A percentile compares a stretch with the other conserved stretches of the same genome.
Conservation (phyloP, 2,113 vertebrate genomes). For the Pyxicephalus adspersus region DNA sequence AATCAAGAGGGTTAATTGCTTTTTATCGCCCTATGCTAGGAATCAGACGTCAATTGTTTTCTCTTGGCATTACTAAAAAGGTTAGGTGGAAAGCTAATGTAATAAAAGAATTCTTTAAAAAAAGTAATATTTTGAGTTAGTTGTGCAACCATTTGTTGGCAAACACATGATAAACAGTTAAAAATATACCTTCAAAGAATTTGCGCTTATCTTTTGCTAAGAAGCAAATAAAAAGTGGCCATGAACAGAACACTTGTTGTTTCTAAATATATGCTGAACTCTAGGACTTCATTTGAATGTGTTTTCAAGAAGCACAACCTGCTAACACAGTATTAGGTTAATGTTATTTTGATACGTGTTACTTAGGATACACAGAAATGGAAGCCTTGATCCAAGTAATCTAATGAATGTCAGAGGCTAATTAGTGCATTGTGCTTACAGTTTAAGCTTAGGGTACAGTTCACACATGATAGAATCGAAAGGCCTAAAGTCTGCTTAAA, state of each 20-base stretch:
- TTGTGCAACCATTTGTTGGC: not conserved
- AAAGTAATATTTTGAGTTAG: not conserved
- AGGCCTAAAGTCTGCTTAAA: too few species aligned
- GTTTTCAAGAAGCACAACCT: too few species aligned
- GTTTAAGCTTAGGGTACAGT: too few species aligned
- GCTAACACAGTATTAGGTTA: too few species aligned
- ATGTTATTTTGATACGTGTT: too few species aligned
- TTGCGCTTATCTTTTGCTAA: conserved; percentile 16
- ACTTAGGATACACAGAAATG: too few species aligned
- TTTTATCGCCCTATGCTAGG: too few species aligned
- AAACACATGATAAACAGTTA: conserved; percentile 14
- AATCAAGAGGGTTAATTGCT: too few species aligned
- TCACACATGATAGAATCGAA: too few species aligned
- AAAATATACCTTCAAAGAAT: conserved; percentile 26
- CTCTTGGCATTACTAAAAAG: not conserved
- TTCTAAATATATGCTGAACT: not conserved
- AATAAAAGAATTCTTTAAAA: not conserved
- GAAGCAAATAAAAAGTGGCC: conserved; percentile 26
- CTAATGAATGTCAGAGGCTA: too few species aligned
- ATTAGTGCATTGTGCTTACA: too few species aligned
- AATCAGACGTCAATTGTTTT: not conserved
- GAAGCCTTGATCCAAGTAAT: too few species aligned
- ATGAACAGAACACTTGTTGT: conserved; percentile 3
- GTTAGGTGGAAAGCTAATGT: not conserved
- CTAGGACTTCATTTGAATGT: not conserved